Evolutionary conservation across 1,140 invertebrate genomes (phyloP), one percentile per base, ranked within the genome.

Genomic region (Whitmania pigra): DNA sequence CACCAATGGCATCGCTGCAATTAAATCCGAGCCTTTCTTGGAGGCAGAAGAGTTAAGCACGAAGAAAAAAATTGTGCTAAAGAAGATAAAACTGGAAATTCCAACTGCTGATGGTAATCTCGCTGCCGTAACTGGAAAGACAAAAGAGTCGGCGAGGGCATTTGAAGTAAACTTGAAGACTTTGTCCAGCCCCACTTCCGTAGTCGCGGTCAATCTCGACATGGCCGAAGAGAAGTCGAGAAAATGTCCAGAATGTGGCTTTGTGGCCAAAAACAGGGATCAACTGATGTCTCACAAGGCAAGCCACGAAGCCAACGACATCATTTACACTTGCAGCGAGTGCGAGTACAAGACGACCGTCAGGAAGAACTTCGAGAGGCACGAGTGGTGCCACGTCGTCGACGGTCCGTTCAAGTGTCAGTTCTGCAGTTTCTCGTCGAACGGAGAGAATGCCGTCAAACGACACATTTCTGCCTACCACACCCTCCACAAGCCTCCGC

Each of bases 271-370:
- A 53, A 36, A 70, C 53, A 70, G 25, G 29, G n/a, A 27, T 17
- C 18, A 70, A 15, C 13, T 49, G 36, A 2, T 27, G n/a, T 20
- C 49, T 53, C 27, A 68, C 67, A 43, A 31, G 36, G 25, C 53
- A n/a, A 49, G 53, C 4, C 67, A 68, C n/a, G 40, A 68, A 43
- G 49, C 53, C 4, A 67, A 18, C n/a, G 40, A 68, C n/a, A 22
- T 53, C 4, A 68, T 76, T 7, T 76, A 76, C 53, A 75, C 94
- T 80, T 97, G 93, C 82, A 88, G 88, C 63, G 88, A 89, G 78
- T 97, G 93, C 82, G 90, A 93, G 77, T 97, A 95, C 80, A 87
- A 89, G 69, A 94, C 92, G 13, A 89, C 92, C 9, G 92, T 93
- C 83, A 92, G 92, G 81, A 92, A 90, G 88, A 94, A 94, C 82